Evolutionary conservation across 1,140 invertebrate genomes (phyloP).

Genomic region (Lithobius niger): DNA sequence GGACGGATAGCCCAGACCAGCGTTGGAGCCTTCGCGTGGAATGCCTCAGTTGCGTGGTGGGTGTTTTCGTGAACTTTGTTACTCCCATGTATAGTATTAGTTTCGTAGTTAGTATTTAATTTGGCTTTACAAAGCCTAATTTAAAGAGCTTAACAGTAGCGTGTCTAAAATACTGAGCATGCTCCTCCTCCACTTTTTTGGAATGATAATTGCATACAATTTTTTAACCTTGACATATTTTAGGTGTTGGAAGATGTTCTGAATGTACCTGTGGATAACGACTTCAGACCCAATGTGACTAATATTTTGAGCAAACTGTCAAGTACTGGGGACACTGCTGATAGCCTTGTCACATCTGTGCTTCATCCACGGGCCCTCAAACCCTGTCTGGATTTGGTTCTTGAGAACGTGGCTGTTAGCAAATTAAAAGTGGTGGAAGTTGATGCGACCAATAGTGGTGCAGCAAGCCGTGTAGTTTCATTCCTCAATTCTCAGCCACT

Average conservation of each 20-base stretch:
- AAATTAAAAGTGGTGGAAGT: conserved; percentile 7
- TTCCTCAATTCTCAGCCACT: conserved; percentile 1
- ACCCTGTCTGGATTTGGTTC: conserved; percentile 22
- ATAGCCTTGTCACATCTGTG: conserved; percentile 18
- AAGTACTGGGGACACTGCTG: conserved; percentile 1
- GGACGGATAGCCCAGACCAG: too few species aligned
- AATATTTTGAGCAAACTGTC: conserved; percentile 6
- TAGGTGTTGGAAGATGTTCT: conserved; percentile 18
- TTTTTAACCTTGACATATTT: conserved; percentile 11
- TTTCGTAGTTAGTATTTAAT: too few species aligned
- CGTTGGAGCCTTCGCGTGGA: too few species aligned
- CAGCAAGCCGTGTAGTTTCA: not conserved
- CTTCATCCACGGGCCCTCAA: conserved; percentile 19
- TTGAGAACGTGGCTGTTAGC: not conserved
- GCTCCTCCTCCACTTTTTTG: too few species aligned
- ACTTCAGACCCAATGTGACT: not conserved
- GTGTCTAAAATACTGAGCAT: too few species aligned
- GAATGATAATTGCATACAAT: conserved; percentile 1
- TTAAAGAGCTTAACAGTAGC: too few species aligned
- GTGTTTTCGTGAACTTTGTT: too few species aligned
- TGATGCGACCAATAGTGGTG: not conserved
- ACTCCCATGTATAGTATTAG: too few species aligned
- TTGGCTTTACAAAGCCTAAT: too few species aligned
- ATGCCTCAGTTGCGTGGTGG: too few species aligned
- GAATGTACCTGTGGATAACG: not conserved